Percentiles rank a stretch among this genome's conserved stretches.
Evolutionary conservation across 2,888 invertebrate species (phyloP).

Genomic region (Cistogaster globosa): DNA sequence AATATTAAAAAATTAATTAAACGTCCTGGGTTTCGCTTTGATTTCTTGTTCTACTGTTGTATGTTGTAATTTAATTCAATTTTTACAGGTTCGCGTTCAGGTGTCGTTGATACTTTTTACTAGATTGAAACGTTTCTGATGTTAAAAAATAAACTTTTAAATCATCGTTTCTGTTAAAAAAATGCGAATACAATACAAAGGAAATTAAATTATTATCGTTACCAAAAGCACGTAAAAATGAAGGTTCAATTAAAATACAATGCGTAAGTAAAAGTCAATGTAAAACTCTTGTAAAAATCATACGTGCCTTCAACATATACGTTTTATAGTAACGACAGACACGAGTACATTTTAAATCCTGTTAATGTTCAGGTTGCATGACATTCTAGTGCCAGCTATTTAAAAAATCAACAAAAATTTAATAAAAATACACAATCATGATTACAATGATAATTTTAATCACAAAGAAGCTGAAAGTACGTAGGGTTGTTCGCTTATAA

Average conservation of each 20-base stretch:
- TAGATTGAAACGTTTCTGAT: too few relatives aligned
- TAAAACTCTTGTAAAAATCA: slow-evolving; percentile 26
- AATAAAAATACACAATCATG: slow-evolving; percentile 50
- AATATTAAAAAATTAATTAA: too few relatives aligned
- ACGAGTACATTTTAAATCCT: not conserved
- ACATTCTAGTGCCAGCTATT: not conserved
- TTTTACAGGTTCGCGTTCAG: too few relatives aligned
- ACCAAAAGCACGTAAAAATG: not conserved
- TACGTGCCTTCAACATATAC: slow-evolving; percentile 5
- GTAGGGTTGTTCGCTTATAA: slow-evolving; percentile 20
- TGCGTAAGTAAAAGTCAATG: not conserved
- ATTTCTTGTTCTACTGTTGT: not conserved
- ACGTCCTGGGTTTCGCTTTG: too few relatives aligned
- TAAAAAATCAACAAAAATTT: slow-evolving; percentile 27
- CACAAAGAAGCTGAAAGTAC: slow-evolving; percentile 53
- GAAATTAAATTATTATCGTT: slow-evolving; percentile 51
- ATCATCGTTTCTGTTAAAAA: too few relatives aligned
- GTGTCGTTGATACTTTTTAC: too few relatives aligned
- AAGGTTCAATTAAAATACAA: slow-evolving; percentile 37
- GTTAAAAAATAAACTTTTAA: too few relatives aligned
- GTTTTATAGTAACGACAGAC: not conserved
- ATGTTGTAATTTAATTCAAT: not conserved
- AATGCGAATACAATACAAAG: not conserved
- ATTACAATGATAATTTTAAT: slow-evolving; percentile 52
- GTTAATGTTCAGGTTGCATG: slow-evolving; percentile 68